These are phyloP conservation scores for Drepana falcataria DNA, from an alignment of 2,888 invertebrate species.

Conservation along the genomic window DNA sequence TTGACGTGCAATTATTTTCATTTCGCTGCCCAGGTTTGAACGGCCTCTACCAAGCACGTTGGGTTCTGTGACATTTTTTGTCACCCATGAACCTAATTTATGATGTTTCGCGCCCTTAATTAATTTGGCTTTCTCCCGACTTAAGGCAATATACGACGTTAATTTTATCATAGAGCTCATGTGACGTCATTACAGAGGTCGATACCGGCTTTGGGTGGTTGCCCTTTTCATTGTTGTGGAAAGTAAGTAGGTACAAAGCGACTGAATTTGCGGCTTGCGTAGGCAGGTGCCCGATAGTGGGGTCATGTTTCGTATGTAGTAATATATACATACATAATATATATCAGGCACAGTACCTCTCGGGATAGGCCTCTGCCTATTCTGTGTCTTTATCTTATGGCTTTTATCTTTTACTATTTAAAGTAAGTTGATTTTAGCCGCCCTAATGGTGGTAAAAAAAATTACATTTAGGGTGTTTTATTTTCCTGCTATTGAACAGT, in stretches of 20 bases:
- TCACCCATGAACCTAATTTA: conserved; percentile 45
- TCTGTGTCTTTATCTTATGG: no score
- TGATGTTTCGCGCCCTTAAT: conserved; percentile 44
- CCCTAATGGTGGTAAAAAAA: no score
- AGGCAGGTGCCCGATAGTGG: background rate
- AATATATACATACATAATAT: no score
- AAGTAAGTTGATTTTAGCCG: no score
- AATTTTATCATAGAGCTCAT: conserved; percentile 11
- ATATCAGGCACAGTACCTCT: no score
- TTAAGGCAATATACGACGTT: conserved; percentile 18
- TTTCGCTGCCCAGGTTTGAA: conserved; percentile 50
- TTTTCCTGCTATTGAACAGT: no score
- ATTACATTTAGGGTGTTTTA: no score
- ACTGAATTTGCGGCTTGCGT: background rate
- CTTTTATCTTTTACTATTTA: no score
- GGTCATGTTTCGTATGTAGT: no score
- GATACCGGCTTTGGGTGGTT: background rate
- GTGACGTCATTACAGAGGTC: conserved; percentile 3
- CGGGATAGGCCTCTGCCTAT: no score
- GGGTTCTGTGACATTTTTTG: conserved; percentile 39
- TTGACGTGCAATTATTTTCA: conserved; percentile 67
- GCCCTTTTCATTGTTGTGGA: background rate
- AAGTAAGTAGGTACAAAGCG: background rate
- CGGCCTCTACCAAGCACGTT: conserved; percentile 23
- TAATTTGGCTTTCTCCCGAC: conserved; percentile 39